Base-by-base conservation (phyloP, 2,113 vertebrate genomes). In the Arvicanthis niloticus region DNA sequence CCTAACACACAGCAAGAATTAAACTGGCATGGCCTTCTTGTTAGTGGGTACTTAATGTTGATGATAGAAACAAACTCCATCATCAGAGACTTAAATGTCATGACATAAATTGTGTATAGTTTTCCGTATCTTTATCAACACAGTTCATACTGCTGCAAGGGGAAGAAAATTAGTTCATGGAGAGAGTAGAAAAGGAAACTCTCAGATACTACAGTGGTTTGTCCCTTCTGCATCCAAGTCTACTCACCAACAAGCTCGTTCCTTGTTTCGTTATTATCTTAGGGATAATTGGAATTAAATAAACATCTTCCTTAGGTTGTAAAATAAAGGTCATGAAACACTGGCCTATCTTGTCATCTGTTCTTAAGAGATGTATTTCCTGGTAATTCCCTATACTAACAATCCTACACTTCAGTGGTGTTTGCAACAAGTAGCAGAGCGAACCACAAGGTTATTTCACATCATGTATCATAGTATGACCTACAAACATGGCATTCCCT, bases 111-210 rank as follows among this genome's bases (percentile, higher is more conserved):
- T 68, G 42, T 17, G 87, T 93, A 31, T 48, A 68, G 34, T 93
- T 86, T 91, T 92, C 73, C 60, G 94, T 62, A 91, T 92, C n/a
- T 93, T 89, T 95, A 77, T 95, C 81, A 91, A 78, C 22, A 81
- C 45, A 45, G 15, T 31, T 56, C 58, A 29, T n/a, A 81, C 7
- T 40, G 1, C 31, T 82, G 87, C 37, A 73, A 78, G 48, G 40
- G 58, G 56, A 85, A 88, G 88, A 91, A 94, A 93, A 85, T 0
- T 89, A 51, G 48, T 87, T 97, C 45, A 78, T 45, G n/a, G 17
- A 56, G 34, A 91, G 21, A 58, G 19, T 73, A 65, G 62, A 92
- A 82, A 45, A n/a, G 3, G 45, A 80, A 80, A 58, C 60, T 40
- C 51, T 87, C 75, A 93, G 21, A 6, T 86, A 88, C 60, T 85